A percentile compares a stretch with the other conserved stretches of the same genome.
phyloP scores from a whole-genome alignment of 2,888 invertebrate genomes.

The Amiota mariae region DNA sequence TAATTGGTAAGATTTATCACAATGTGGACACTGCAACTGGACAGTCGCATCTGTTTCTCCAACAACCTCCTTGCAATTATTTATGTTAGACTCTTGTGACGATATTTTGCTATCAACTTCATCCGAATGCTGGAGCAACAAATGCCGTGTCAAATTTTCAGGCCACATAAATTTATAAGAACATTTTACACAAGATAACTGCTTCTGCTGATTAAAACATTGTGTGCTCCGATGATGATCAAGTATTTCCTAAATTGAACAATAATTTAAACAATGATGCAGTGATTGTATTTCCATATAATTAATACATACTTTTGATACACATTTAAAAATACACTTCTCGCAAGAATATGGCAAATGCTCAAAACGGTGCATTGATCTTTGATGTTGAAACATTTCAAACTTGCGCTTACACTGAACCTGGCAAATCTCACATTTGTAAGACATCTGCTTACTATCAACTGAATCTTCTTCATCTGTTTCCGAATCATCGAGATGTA shows the following conservation, averaged over 20 bases:
- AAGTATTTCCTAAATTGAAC: conserved; percentile 72
- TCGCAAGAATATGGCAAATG: conserved; percentile 76
- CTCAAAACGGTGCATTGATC: conserved; percentile 72
- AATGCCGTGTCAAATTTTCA: conserved; percentile 67
- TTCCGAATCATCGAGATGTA: conserved; percentile 71
- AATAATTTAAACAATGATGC: conserved; percentile 54
- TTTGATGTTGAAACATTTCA: conserved; percentile 69
- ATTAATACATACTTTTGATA: conserved; percentile 63
- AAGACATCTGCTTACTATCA: conserved; percentile 38
- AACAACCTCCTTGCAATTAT: neutral
- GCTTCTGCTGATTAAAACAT: conserved; percentile 66
- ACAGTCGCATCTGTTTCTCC: too few relatives aligned
- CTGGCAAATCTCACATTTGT: conserved; percentile 66
- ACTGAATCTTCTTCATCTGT: conserved; percentile 64
- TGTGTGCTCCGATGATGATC: conserved; percentile 75
- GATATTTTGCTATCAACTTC: conserved; percentile 52
- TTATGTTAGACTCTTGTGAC: neutral
- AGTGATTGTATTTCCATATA: too few relatives aligned
- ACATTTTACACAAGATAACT: conserved; percentile 63
- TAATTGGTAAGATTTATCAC: conserved; percentile 42
- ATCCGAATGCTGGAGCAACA: conserved; percentile 62
- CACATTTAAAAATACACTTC: conserved; percentile 76
- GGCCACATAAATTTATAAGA: conserved; percentile 72
- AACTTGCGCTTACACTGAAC: conserved; percentile 67
- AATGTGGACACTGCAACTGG: conserved; percentile 38